Percentiles rank a stretch among this genome's conserved stretches.
These are phyloP conservation scores for Nasonia longicornis DNA, from an alignment of 1,140 invertebrate species.

Conservation along the genomic window DNA sequence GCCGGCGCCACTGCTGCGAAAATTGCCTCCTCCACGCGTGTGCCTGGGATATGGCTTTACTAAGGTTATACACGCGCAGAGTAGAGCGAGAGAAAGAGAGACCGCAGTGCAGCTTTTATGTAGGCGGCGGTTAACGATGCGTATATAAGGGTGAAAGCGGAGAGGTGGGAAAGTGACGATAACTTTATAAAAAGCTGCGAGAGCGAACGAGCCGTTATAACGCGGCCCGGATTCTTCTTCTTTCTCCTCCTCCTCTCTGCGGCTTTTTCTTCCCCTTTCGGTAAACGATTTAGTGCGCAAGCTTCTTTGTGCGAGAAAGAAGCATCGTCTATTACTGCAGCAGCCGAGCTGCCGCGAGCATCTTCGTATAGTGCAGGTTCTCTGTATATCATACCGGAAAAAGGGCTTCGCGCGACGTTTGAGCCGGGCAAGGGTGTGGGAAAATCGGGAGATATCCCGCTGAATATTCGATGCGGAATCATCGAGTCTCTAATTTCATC, in stretches of 20 bases:
- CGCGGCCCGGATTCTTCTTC: neutral
- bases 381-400: no score
- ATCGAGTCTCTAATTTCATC: neutral
- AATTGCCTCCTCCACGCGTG: conserved; percentile 26
- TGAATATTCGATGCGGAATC: neutral
- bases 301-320: neutral
- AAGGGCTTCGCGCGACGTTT: no score
- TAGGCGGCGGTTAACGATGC: conserved; percentile 25
- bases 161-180: conserved; percentile 10
- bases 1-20: neutral
- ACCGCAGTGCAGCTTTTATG: conserved; percentile 34
- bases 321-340: neutral
- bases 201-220: neutral
- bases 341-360: neutral
- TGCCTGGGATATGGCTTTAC: neutral
- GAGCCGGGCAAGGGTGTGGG: no score
- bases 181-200: conserved; percentile 33
- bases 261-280: neutral
- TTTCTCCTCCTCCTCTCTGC: neutral
- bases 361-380: neutral
- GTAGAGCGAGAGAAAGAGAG: neutral
- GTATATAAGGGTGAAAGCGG: conserved; percentile 28
- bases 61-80: neutral
- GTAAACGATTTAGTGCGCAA: conserved; percentile 19
- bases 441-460: neutral